Percentiles rank a stretch among this genome's conserved stretches.
These are phyloP conservation scores for Sparus aurata DNA, from an alignment of 2,797 vertebrate genomes.

Conservation along the genomic window DNA sequence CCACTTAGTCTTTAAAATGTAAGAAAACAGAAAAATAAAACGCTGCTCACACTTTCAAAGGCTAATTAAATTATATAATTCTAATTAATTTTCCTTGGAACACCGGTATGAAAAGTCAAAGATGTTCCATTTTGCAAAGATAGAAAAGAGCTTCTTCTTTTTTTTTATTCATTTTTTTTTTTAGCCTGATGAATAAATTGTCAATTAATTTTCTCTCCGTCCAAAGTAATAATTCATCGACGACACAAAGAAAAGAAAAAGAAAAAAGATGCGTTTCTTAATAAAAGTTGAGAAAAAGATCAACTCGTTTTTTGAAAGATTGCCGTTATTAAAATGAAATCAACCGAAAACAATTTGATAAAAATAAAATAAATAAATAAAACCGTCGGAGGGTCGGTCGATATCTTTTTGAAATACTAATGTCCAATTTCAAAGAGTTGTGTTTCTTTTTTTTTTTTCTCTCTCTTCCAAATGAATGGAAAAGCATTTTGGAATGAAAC, in stretches of 20 bases:
- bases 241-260: background rate
- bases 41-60: background rate
- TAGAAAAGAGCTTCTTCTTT: background rate
- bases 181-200: background rate
- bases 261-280: background rate
- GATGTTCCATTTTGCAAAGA: background rate
- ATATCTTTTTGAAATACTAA: constrained; percentile 76
- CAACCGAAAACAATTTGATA: background rate
- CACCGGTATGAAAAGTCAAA: background rate
- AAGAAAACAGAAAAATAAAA: background rate
- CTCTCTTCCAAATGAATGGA: constrained; percentile 52
- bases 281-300: background rate
- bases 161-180: too few relatives aligned
- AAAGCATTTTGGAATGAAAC: constrained; percentile 70
- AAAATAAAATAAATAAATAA: constrained; percentile 16
- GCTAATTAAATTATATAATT: too few relatives aligned
- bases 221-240: background rate
- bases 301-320: background rate
- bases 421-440: constrained; percentile 69
- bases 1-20: background rate
- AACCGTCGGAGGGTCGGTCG: constrained; percentile 30
- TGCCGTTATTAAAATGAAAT: background rate
- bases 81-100: background rate
- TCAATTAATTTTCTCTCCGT: background rate
- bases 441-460: constrained; percentile 18